Conservation (phyloP, 2,797 vertebrate species). For the Lateolabrax maculatus region DNA sequence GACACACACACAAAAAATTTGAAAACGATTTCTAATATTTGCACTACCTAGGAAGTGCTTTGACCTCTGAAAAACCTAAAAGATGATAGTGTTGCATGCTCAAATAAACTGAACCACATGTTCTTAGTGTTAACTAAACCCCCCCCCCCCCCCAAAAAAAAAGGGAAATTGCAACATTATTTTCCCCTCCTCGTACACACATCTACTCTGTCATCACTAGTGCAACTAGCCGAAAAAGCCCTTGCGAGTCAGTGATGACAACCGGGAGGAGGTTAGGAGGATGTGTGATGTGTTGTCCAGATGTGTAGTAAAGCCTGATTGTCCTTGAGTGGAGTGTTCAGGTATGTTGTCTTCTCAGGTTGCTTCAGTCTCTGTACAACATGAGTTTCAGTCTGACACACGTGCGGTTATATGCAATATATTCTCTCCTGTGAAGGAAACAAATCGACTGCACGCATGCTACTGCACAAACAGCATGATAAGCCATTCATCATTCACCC, state of each 20-base stretch:
- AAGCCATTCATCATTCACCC: slow-evolving; percentile 44
- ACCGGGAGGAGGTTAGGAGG: slow-evolving; percentile 13
- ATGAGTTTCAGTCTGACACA: slow-evolving; percentile 29
- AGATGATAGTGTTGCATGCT: slow-evolving; percentile 23
- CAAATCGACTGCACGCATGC: slow-evolving; percentile 31
- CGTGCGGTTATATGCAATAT: slow-evolving; percentile 7
- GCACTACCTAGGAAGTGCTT: slow-evolving; percentile 17
- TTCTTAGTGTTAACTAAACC: slow-evolving; percentile 16
- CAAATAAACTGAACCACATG: slow-evolving; percentile 63
- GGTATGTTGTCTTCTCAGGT: slow-evolving; percentile 39
- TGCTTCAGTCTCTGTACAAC: slow-evolving; percentile 37
- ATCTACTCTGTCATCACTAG: slow-evolving; percentile 33
- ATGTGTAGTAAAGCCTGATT: slow-evolving; percentile 59
- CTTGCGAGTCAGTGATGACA: slow-evolving; percentile 44
- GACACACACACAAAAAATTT: slow-evolving; percentile 10
- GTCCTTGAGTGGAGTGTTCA: slow-evolving; percentile 53
- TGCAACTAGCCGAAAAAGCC: slow-evolving; percentile 1
- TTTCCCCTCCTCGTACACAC: slow-evolving; percentile 9
- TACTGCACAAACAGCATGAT: slow-evolving; percentile 17
- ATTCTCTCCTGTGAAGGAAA: slow-evolving; percentile 37
- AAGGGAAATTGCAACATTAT: slow-evolving; percentile 27
- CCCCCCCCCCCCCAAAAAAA: not conserved
- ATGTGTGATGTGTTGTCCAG: slow-evolving; percentile 68
- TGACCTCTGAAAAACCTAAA: slow-evolving; percentile 26
- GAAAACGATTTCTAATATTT: slow-evolving; percentile 46